Evolutionary conservation across 2,888 invertebrate species (phyloP), one percentile per base, ranked within the genome.

Genomic region (Adineta ricciae): DNA sequence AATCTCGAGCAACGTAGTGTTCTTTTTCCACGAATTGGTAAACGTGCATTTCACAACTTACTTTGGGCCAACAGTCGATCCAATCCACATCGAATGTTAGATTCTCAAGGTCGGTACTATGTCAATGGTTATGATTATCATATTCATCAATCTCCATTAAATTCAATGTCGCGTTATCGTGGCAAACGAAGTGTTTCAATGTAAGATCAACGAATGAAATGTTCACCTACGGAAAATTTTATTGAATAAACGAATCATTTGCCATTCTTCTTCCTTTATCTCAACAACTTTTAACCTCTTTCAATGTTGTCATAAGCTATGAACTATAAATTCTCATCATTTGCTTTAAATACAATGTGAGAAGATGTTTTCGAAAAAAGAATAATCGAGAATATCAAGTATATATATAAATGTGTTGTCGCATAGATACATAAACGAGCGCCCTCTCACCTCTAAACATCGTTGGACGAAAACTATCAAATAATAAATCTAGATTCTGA

Each of bases 21-120:
- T 7, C 21, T 78, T 38, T 78, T 78, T 41, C 78, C 78, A 41
- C 78, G 78, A 9, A 78, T 78, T 78, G 78, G 78, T 41, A 78
- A 78, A 78, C 78, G 78, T 78, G 78, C 78, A 78, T 41, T 41
- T 14, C 24, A 78, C n/a, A 41, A 78, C 41, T 0, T 78, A 24
- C 8, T 78, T 7, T 24, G 38, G n/a, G 78, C 16, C 11, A 41
- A 78, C n/a, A 41, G 41, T 78, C n/a, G 9, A 21, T n/a, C 78
- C 8, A 78, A 41, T 78, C 78, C 78, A 38, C 41, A 78, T 41
- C 78, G 41, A 11, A 41, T 78, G n/a, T 41, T 78, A 41, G 78
- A 41, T 78, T 21, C n/a, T 3, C 78, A 78, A 41, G 78, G 78
- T 41, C 38, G 41, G 41, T 78, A 41, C 41, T n/a, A 41, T 41